A percentile compares a stretch with the other conserved stretches of the same genome.
These are phyloP conservation scores for Phrynocephalus vlangalii DNA, from an alignment of 2,797 vertebrate species.

Conservation along the genomic window DNA sequence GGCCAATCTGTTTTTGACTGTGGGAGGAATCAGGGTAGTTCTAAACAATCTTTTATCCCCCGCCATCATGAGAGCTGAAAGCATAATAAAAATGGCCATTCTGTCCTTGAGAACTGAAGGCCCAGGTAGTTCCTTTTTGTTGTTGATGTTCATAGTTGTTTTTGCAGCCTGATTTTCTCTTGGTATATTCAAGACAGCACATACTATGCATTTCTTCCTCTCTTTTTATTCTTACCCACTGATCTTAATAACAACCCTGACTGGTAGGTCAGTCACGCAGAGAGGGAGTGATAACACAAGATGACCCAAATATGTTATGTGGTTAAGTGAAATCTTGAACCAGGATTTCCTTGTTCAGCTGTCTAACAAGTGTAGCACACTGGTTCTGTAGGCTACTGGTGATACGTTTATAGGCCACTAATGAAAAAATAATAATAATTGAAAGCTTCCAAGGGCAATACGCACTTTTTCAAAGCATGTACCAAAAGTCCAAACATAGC, in stretches of 20 bases:
- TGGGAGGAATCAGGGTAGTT: not conserved
- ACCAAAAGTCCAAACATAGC: too few relatives aligned
- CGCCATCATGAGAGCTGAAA: not conserved
- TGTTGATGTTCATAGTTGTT: not conserved
- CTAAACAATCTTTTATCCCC: not conserved
- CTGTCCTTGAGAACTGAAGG: not conserved
- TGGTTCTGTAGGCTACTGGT: too few relatives aligned
- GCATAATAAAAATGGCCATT: not conserved
- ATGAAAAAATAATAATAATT: too few relatives aligned
- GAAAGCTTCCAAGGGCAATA: too few relatives aligned
- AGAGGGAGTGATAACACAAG: not conserved
- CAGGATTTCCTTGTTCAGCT: not conserved
- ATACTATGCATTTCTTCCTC: not conserved
- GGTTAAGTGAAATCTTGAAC: not conserved
- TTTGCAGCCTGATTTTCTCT: not conserved
- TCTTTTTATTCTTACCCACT: not conserved
- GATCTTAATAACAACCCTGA: too few relatives aligned
- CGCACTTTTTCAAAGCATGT: too few relatives aligned
- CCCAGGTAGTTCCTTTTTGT: not conserved
- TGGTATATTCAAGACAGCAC: not conserved
- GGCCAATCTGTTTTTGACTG: not conserved
- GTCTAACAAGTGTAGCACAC: too few relatives aligned
- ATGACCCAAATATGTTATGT: not conserved
- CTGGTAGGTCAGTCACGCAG: not conserved
- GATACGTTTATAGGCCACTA: too few relatives aligned